Evolutionary conservation across 2,888 invertebrate species (phyloP).

Genomic region (Anticlea derivata): DNA sequence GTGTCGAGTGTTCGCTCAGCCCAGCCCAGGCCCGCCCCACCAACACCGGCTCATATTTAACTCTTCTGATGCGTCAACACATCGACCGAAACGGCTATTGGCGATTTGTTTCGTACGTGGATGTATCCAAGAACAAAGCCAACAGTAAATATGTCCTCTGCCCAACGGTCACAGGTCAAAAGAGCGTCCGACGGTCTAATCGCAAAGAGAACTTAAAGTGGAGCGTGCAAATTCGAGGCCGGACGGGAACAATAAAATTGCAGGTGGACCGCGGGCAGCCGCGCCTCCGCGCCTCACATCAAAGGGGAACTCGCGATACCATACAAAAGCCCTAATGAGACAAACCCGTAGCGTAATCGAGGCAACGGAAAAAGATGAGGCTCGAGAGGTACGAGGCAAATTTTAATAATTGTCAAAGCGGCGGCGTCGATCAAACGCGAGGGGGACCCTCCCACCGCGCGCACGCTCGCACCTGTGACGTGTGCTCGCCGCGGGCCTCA

Average conservation of each 20-base stretch:
- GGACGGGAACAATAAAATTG: conserved; percentile 79
- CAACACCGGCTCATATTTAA: conserved; percentile 32
- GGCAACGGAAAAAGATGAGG: conserved; percentile 83
- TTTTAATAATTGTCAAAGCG: conserved; percentile 86
- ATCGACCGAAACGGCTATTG: conserved; percentile 9
- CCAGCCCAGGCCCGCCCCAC: conserved; percentile 18
- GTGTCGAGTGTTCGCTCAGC: conserved; percentile 63
- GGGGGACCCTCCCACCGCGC: conserved; percentile 47
- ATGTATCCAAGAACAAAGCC: neutral
- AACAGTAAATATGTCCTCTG: conserved; percentile 44
- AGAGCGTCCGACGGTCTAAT: conserved; percentile 61
- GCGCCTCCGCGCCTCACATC: conserved; percentile 68
- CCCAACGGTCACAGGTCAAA: conserved; percentile 57
- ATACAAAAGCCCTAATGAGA: conserved; percentile 84
- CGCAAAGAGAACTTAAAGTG: conserved; percentile 78
- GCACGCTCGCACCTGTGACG: conserved; percentile 67
- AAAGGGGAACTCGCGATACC: conserved; percentile 79
- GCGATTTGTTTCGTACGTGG: neutral
- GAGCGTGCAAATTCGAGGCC: conserved; percentile 79
- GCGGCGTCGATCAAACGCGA: conserved; percentile 82
- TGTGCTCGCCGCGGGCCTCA: conserved; percentile 79
- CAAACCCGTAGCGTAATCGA: conserved; percentile 83
- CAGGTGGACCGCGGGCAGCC: conserved; percentile 73
- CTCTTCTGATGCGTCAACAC: neutral
- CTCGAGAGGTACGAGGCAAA: conserved; percentile 83